These are phyloP conservation scores for Enteromius paludinosus DNA, from an alignment of 2,797 vertebrate species.

Conservation along the genomic window DNA sequence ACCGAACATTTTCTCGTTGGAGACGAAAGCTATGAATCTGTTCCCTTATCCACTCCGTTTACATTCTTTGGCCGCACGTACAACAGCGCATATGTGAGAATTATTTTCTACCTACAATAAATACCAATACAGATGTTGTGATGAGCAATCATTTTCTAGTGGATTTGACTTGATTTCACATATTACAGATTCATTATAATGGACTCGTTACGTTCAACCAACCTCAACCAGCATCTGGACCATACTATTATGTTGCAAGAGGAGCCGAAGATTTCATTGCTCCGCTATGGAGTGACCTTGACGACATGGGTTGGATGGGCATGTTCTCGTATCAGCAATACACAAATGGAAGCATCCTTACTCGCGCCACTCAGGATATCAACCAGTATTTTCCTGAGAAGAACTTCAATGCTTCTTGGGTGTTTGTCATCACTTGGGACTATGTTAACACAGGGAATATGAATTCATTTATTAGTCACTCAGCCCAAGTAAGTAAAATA, in stretches of 20 bases:
- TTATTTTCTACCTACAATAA: not conserved
- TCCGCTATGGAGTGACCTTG: not conserved
- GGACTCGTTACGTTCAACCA: not conserved
- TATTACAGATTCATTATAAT: constrained; percentile 10
- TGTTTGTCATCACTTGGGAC: constrained; percentile 21
- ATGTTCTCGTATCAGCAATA: not conserved
- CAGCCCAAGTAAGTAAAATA: too few species aligned
- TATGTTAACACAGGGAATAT: too few species aligned
- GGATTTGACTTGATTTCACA: not conserved
- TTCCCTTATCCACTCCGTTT: not conserved
- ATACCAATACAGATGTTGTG: not conserved
- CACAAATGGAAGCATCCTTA: not conserved
- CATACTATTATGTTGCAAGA: not conserved
- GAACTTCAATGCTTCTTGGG: not conserved
- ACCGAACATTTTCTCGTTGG: not conserved
- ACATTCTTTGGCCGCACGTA: not conserved
- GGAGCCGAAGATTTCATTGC: constrained; percentile 6
- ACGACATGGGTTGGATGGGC: not conserved
- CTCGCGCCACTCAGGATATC: not conserved
- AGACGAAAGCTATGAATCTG: not conserved
- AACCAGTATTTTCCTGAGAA: not conserved
- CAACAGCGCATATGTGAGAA: not conserved
- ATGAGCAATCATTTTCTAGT: not conserved
- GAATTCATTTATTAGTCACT: too few species aligned
- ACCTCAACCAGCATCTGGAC: not conserved